Evolutionary conservation across 1,140 invertebrate genomes (phyloP), one percentile per base, ranked within the genome.

Genomic region (Microplitis mediator): DNA sequence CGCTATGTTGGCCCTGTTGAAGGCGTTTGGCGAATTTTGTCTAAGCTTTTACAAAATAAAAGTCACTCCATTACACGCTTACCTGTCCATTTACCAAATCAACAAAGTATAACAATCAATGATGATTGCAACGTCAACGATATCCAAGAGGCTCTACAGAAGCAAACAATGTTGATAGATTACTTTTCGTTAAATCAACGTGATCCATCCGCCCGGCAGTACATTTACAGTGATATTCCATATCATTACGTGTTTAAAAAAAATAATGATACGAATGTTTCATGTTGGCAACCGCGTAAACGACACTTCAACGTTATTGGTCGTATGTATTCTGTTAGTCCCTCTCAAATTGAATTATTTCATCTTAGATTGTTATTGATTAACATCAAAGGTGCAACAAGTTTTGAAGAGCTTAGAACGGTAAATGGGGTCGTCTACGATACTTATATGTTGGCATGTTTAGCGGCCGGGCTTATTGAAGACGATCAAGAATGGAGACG

Each of bases 381-480:
- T 2, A 65, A 16, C 6, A 32, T 68, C 0, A 68, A 34, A 68
- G 69, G 69, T 35, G 63, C 73, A 4, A 67, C 14, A 52, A 71
- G 73, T 60, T 74, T 60, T 16, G 51, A 71, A n/a, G 14, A 61
- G 39, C 58, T 74, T 6, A 64, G 45, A 71, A 74, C 64, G n/a
- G 69, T 74, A 3, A 45, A 74, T 63, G 73, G 69, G 0, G 35
- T 50, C 52, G 9, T 66, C 3, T 50, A 71, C 11, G 50, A 52
- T n/a, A 74, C 69, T 11, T 74, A 32, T 63, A 45, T 67, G 13
- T n/a, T 4, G 4, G 52, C 73, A 34, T 74, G 64, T 64, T 68
- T 74, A 39, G 50, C 69, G 34, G 67, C 67, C 13, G 73, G 73
- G 4, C 58, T 74, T 16, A 74, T 74, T 39, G 73, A 74, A 68